phyloP scores from a whole-genome alignment of 2,113 vertebrate species.

The Dipodomys stephensi region DNA sequence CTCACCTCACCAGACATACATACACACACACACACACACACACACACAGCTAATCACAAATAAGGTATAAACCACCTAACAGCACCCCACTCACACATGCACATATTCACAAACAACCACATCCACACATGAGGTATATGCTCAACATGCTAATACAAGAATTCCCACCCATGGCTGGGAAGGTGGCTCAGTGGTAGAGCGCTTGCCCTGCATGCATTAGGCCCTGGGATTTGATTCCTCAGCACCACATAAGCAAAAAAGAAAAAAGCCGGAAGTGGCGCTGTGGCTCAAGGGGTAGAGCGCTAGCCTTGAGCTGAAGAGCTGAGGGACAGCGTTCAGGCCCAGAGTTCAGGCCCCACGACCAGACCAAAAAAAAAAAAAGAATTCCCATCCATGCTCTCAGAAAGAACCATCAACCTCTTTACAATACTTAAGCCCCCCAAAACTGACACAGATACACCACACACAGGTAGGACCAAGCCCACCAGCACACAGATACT shows the following conservation, averaged over 20 bases:
- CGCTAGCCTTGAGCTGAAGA: too few species aligned
- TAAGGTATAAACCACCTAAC: neutral
- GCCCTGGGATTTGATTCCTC: too few species aligned
- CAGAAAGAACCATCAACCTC: too few species aligned
- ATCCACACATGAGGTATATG: neutral
- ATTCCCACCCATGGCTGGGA: neutral
- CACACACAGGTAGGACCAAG: neutral
- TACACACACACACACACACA: neutral
- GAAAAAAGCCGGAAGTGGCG: too few species aligned
- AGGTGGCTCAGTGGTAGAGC: too few species aligned
- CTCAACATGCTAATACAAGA: neutral
- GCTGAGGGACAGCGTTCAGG: too few species aligned
- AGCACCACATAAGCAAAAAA: too few species aligned
- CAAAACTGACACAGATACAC: neutral
- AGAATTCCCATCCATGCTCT: neutral
- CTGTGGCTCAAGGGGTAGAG: too few species aligned
- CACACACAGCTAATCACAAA: neutral
- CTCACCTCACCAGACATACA: neutral
- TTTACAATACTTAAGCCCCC: neutral
- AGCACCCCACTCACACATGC: neutral
- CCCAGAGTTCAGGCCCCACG: too few species aligned
- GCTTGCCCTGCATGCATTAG: too few species aligned
- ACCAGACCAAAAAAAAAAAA: neutral
- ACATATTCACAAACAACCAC: neutral
- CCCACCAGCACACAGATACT: conserved; percentile 20